Conservation (phyloP, 2,888 invertebrate genomes). For the Lasioglossum figueresi region DNA sequence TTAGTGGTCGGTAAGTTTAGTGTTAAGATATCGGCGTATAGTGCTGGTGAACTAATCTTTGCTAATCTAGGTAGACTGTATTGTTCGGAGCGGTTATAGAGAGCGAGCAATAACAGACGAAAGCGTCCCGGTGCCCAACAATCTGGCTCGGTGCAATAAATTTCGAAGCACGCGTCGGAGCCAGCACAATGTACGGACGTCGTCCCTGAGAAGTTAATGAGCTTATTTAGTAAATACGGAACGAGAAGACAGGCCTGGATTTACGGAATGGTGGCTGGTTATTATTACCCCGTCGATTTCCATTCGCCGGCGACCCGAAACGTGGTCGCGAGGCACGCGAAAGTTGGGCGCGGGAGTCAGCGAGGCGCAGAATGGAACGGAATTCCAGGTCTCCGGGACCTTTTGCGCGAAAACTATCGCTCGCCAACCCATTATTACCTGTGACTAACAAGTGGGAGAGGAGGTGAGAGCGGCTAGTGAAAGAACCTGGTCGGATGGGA, state of each 20-base stretch:
- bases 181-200: neutral
- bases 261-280: neutral
- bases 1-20: too few species aligned
- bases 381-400: conserved; percentile 27
- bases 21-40: too few species aligned
- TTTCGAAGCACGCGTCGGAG: neutral
- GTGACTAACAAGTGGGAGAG: conserved; percentile 31
- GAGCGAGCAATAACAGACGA: neutral
- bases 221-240: conserved; percentile 6
- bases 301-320: conserved; percentile 7
- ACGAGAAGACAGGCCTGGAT: neutral
- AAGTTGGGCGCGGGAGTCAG: conserved; percentile 21
- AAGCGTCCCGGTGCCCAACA: neutral
- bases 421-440: conserved; percentile 45
- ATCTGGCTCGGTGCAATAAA: neutral
- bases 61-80: neutral
- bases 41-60: too few species aligned
- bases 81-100: neutral
- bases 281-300: conserved; percentile 23
- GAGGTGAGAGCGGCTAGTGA: neutral
- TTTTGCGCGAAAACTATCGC: conserved; percentile 41
- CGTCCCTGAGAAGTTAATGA: neutral
- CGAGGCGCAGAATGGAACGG: conserved; percentile 38
- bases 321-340: conserved; percentile 7
- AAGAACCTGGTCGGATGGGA: neutral